Percentiles rank a stretch among this genome's conserved stretches.
These are phyloP conservation scores for Haemorhous mexicanus DNA, from an alignment of 2,113 vertebrate genomes.

Conservation along the genomic window DNA sequence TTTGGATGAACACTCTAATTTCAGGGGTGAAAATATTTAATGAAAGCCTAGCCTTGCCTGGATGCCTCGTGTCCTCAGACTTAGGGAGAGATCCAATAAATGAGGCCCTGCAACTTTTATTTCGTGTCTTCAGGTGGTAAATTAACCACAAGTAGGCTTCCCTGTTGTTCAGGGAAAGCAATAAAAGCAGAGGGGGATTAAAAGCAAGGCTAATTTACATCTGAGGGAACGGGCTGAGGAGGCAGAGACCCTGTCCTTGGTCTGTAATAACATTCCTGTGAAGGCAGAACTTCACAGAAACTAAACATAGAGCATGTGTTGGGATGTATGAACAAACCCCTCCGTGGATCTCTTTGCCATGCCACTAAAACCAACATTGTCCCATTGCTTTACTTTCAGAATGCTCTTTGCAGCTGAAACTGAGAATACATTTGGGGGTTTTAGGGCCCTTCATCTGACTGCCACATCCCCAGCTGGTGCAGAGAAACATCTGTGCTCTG, in stretches of 20 bases:
- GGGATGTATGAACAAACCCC: background rate
- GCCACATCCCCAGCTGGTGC: background rate
- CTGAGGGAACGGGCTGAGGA: background rate
- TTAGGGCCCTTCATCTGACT: background rate
- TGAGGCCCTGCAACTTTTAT: conserved; percentile 11
- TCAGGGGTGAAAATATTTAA: conserved; percentile 16
- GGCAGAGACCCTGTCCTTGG: background rate
- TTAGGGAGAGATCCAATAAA: conserved; percentile 16
- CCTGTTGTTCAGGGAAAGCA: conserved; percentile 33
- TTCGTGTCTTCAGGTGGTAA: conserved; percentile 46
- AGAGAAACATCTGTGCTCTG: background rate
- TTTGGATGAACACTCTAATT: conserved; percentile 10
- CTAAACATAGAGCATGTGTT: background rate
- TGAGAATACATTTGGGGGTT: background rate
- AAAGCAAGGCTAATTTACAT: conserved; percentile 14
- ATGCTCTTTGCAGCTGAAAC: background rate
- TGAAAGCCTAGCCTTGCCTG: background rate
- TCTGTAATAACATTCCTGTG: background rate
- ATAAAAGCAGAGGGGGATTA: background rate
- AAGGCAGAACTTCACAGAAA: background rate
- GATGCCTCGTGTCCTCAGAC: background rate
- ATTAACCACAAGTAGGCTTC: conserved; percentile 34
- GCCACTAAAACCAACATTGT: background rate
- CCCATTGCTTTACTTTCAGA: background rate
- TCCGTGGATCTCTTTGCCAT: background rate